Evolutionary conservation across 2,113 vertebrate genomes (phyloP), one percentile per base, ranked within the genome.

Genomic region (Gambusia holbrooki): DNA sequence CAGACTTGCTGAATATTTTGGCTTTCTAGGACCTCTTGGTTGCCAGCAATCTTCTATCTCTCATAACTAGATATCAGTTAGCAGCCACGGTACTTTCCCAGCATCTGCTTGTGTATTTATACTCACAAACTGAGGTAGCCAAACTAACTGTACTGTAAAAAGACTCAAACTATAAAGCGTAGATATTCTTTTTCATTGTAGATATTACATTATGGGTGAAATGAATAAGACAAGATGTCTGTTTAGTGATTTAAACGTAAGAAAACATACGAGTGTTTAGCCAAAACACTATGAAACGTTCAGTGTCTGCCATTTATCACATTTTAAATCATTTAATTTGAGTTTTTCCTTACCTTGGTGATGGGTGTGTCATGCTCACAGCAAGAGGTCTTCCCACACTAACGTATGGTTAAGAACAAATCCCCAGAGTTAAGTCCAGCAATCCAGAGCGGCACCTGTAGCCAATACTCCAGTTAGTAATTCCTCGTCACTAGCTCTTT

Each of bases 71-170:
- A 87, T 90, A 92, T 88, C 92, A 89, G 73, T 87, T 92, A 84
- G 77, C 83, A 66, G 68, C 89, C 64, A 29, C 70, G 93, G 93
- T 92, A 80, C 92, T 92, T 94, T 94, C 90, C 93, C 90, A 84
- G 81, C 90, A 89, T 88, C 84, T 92, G 91, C 66, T 89, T 30
- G 72, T 85, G 77, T 94, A 94, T 94, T 94, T 93, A 89, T 93
- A 94, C 81, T 79, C 73, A 75, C 71, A 63, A 73, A 90, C 84
- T 71, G 71, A 83, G 37, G 27, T 27, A 69, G 69, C 73, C 66
- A 10, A 68, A 48, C 77, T 79, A 82, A 71, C 7, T 68, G 17
- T 62, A 84, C 69, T 76, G 77, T 84, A 64, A 65, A 60, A 66
- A 69, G 51, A 28, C 1, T 4, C 22, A 66, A 45, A 58, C 22